Evolutionary conservation across 2,888 invertebrate species (phyloP).

Genomic region (Criorhina ranunculi): DNA sequence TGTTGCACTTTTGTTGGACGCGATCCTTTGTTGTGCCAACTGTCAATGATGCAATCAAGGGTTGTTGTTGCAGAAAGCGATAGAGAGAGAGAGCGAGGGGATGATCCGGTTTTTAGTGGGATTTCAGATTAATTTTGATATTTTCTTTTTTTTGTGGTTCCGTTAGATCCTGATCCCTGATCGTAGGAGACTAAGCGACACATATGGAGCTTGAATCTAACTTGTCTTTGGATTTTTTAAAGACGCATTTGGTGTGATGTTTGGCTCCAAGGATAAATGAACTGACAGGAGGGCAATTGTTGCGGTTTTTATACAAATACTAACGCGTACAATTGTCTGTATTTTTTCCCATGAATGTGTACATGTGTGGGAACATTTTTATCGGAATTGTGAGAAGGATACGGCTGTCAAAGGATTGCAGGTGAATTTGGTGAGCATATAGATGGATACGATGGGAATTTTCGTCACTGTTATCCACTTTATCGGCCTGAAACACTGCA

Average conservation of each 20-base stretch:
- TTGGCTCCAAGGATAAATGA: constrained; percentile 28
- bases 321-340: no score
- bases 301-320: background rate
- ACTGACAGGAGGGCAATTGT: background rate
- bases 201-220: constrained; percentile 25
- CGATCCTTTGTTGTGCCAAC: constrained; percentile 69
- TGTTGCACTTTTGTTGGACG: constrained; percentile 69
- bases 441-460: no score
- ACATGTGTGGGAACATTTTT: no score
- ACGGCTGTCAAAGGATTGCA: no score
- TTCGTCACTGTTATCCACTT: no score
- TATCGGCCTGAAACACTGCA: no score
- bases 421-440: no score
- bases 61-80: constrained; percentile 20
- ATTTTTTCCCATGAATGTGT: no score
- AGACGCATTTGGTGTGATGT: background rate
- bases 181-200: constrained; percentile 3
- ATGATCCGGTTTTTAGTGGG: constrained; percentile 74
- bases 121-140: constrained; percentile 63
- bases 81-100: constrained; percentile 45
- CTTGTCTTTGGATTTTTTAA: background rate
- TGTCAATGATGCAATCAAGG: constrained; percentile 71
- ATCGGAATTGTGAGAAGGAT: no score
- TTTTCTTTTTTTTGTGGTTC: constrained; percentile 27
- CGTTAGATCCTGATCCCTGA: constrained; percentile 5